Percentiles rank a stretch among this genome's conserved stretches.
phyloP scores from a whole-genome alignment of 2,888 invertebrate genomes.

The Saturnia japonica region DNA sequence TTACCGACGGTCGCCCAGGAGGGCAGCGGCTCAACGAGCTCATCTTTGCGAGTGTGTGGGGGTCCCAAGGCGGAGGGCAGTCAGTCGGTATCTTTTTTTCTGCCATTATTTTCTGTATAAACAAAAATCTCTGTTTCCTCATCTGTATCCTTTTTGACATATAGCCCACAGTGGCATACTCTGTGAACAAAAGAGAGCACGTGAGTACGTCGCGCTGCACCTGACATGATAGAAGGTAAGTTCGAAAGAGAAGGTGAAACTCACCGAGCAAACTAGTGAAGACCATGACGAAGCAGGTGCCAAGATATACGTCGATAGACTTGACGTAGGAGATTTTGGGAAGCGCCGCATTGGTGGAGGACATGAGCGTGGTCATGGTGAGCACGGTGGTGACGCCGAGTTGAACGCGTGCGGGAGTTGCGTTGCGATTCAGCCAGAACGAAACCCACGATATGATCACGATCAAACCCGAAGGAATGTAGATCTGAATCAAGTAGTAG shows the following conservation, averaged over 20 bases:
- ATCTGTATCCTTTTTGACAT: slow-evolving; percentile 97
- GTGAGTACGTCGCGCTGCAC: not conserved
- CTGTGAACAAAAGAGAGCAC: slow-evolving; percentile 72
- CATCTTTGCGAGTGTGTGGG: slow-evolving; percentile 83
- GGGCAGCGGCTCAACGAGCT: slow-evolving; percentile 85
- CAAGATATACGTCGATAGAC: slow-evolving; percentile 96
- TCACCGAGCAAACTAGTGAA: slow-evolving; percentile 96
- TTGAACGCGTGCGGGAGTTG: slow-evolving; percentile 94
- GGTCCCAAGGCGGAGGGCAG: slow-evolving; percentile 86
- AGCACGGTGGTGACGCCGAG: slow-evolving; percentile 96
- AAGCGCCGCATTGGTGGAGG: slow-evolving; percentile 95
- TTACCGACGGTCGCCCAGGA: slow-evolving; percentile 34
- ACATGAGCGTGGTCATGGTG: slow-evolving; percentile 98
- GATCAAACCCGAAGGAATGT: slow-evolving; percentile 96
- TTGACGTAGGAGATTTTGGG: slow-evolving; percentile 98
- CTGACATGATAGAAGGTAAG: not conserved
- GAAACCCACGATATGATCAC: slow-evolving; percentile 98
- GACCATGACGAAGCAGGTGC: slow-evolving; percentile 98
- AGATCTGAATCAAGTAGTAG: slow-evolving; percentile 98
- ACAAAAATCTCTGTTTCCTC: slow-evolving; percentile 93
- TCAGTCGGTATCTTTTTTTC: slow-evolving; percentile 92
- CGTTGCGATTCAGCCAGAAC: slow-evolving; percentile 96
- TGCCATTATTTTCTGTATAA: slow-evolving; percentile 93
- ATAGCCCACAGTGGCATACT: slow-evolving; percentile 97
- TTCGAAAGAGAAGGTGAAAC: slow-evolving; percentile 11